Evolutionary conservation across 2,888 invertebrate species (phyloP).

Genomic region (Aporophyla lueneburgensis): DNA sequence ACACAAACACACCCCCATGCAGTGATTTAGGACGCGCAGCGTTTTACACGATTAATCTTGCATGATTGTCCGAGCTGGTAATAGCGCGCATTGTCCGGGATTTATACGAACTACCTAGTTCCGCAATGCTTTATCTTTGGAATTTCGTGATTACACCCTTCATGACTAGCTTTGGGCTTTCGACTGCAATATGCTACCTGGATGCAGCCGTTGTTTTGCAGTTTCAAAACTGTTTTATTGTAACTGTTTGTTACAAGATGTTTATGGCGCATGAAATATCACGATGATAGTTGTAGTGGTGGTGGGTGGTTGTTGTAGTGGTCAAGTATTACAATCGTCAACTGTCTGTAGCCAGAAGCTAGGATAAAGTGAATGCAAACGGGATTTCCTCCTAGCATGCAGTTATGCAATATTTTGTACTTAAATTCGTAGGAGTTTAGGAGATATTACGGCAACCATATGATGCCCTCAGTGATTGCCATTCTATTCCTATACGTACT

Average conservation of each 20-base stretch:
- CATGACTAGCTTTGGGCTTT: constrained; percentile 14
- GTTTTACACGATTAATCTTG: constrained; percentile 72
- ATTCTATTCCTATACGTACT: too few relatives aligned
- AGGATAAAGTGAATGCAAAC: too few relatives aligned
- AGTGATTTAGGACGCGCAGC: constrained; percentile 68
- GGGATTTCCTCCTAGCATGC: too few relatives aligned
- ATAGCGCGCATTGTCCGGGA: constrained; percentile 59
- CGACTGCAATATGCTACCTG: constrained; percentile 12
- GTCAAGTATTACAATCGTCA: not conserved
- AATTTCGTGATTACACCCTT: constrained; percentile 55
- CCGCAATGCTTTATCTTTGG: constrained; percentile 54
- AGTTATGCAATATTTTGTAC: too few relatives aligned
- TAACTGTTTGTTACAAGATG: not conserved
- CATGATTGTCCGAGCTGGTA: constrained; percentile 66
- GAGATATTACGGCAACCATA: too few relatives aligned
- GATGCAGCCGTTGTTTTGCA: not conserved
- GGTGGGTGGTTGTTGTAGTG: too few relatives aligned
- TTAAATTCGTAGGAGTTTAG: too few relatives aligned
- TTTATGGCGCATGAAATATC: not conserved
- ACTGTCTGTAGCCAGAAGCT: not conserved
- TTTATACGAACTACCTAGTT: constrained; percentile 61
- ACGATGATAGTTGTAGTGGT: not conserved
- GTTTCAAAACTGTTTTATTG: not conserved
- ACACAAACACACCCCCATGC: constrained; percentile 23
- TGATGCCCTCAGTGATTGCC: too few relatives aligned